Evolutionary conservation across 2,797 vertebrate genomes (phyloP), one percentile per base, ranked within the genome.

Genomic region (Phrynocephalus guinanensis): DNA sequence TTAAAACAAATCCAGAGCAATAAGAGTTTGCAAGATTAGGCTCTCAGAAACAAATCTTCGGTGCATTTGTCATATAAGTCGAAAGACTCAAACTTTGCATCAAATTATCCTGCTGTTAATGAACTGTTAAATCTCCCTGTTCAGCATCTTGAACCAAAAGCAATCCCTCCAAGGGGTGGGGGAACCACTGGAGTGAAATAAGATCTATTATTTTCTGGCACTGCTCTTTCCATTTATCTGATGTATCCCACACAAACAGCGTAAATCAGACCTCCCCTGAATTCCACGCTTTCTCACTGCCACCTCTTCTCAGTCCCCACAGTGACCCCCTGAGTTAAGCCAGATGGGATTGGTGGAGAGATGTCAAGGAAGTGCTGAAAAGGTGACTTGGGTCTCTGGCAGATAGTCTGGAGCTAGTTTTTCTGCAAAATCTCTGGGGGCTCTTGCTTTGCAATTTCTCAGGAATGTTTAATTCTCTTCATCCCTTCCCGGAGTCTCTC

Each of bases 391-490:
- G 94, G 96, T 96, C 95, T 97, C 95, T 96, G 96, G 97, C 96
- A 96, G 97, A 95, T 88, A 95, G 96, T 97, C 97, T 97, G 97
- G 96, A 97, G 97, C 86, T 95, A 91, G 96, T 97, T 97, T 97
- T 95, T 95, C 93, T 93, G 95, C 24, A 66, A 96, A 96, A 92
- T 97, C 97, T 98, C 97, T 95, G 94, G 97, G 97, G 98, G 97
- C 97, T 97, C 95, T 95, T 96, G 97, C 97, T 97, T 97, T 97
- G 93, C 96, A 98, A 98, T 98, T 99, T 98, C 98, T 98, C 97
- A 98, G 98, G 99, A 99, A 99, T 99, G 98, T 98, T 98, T 97
- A 98, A 97, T 98, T 98, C 98, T 97, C 97, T 96, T 96, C 97
- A 97, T 97, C 97, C 95, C 96, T 97, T 93, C 90, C 94, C 97